Percentiles rank a stretch among this genome's conserved stretches.
Conservation (phyloP, 2,113 vertebrate species). For the Platichthys flesus region DNA sequence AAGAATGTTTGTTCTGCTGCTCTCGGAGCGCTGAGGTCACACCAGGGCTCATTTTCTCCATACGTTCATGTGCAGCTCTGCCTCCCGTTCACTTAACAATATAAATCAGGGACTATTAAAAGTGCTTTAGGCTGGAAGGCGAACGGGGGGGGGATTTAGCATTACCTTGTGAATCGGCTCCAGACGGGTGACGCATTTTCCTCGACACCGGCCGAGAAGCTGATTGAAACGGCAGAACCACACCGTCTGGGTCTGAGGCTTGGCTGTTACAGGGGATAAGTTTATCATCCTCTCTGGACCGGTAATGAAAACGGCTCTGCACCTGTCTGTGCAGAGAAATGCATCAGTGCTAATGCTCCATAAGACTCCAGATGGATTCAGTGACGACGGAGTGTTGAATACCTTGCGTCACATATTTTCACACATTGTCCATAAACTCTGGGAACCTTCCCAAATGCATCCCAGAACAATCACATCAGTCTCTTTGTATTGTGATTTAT, state of each 20-base stretch:
- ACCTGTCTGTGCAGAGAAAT: conserved; percentile 15
- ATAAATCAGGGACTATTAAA: conserved; percentile 51
- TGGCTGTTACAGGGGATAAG: conserved; percentile 21
- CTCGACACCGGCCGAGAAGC: neutral
- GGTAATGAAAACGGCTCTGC: conserved; percentile 23
- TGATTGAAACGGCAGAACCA: conserved; percentile 22
- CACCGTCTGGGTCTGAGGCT: conserved; percentile 16
- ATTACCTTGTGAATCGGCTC: conserved; percentile 15
- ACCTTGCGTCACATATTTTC: neutral
- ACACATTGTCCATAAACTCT: neutral
- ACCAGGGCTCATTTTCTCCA: conserved; percentile 57
- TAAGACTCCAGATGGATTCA: no score
- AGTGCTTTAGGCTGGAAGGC: conserved; percentile 34
- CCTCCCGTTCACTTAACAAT: conserved; percentile 42
- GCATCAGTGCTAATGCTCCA: neutral
- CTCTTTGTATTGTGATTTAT: neutral
- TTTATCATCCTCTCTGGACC: conserved; percentile 36
- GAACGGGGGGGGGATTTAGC: conserved; percentile 24
- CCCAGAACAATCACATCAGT: neutral
- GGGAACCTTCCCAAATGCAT: neutral
- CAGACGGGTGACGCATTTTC: conserved; percentile 32
- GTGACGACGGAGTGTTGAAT: neutral
- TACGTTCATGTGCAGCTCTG: conserved; percentile 20
- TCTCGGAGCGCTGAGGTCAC: conserved; percentile 61
- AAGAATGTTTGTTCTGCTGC: conserved; percentile 27